Conservation (phyloP, 1,140 invertebrate genomes). For the Neodiprion lecontei region DNA sequence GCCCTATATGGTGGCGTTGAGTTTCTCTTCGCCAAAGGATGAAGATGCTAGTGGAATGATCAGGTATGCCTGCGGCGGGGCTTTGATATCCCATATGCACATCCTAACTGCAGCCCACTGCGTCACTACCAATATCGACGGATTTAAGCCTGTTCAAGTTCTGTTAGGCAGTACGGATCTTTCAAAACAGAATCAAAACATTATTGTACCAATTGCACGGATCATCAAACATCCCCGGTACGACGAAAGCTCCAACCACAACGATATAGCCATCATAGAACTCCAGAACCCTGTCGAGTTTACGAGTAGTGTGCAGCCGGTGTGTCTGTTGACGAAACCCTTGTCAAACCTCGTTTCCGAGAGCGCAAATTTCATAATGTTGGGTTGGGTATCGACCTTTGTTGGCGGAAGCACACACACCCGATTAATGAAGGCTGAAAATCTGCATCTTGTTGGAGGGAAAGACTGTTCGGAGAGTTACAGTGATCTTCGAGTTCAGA, state of each 20-base stretch:
- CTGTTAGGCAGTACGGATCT: conserved; percentile 51
- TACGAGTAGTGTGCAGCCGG: conserved; percentile 49
- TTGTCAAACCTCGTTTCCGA: conserved; percentile 33
- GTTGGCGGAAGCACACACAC: conserved; percentile 27
- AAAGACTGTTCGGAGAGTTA: conserved; percentile 35
- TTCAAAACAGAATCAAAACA: conserved; percentile 26
- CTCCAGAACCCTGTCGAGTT: conserved; percentile 44
- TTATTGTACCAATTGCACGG: conserved; percentile 43
- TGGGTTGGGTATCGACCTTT: conserved; percentile 50
- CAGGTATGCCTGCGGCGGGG: conserved; percentile 78
- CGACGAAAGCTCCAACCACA: conserved; percentile 51
- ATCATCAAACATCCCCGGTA: conserved; percentile 56
- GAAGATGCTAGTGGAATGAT: conserved; percentile 21
- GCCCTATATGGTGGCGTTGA: conserved; percentile 50
- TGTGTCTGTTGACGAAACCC: conserved; percentile 54
- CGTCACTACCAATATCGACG: conserved; percentile 57
- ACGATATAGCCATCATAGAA: conserved; percentile 63
- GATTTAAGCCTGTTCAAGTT: conserved; percentile 42
- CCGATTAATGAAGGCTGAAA: conserved; percentile 42
- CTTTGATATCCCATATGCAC: conserved; percentile 75
- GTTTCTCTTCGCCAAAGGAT: conserved; percentile 36
- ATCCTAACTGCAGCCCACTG: conserved; percentile 88
- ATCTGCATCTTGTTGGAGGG: conserved; percentile 35
- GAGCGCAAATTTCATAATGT: conserved; percentile 38
- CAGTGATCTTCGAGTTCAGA: conserved; percentile 29